A percentile compares a stretch with the other conserved stretches of the same genome.
Conservation (phyloP, 2,797 vertebrate genomes). For the Alcedo atthis region DNA sequence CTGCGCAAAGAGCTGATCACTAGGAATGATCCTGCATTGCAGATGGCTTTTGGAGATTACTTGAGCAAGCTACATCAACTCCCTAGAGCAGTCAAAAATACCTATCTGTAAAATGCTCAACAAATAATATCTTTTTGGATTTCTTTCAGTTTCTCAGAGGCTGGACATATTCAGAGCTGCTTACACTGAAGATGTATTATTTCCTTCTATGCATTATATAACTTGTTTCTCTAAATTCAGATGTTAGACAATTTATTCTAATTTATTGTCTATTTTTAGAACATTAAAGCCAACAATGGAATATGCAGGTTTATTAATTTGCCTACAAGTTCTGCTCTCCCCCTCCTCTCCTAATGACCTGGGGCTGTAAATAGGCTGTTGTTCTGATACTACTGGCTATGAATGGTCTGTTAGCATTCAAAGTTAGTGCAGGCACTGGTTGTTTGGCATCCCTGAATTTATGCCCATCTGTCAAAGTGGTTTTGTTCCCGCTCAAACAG, state of each 20-base stretch:
- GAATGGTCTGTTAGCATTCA: slow-evolving; percentile 33
- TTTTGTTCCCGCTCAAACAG: slow-evolving; percentile 41
- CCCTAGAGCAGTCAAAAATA: neutral
- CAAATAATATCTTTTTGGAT: neutral
- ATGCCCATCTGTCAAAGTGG: slow-evolving; percentile 25
- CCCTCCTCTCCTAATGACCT: neutral
- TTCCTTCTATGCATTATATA: neutral
- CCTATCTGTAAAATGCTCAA: neutral
- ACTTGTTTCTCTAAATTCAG: neutral
- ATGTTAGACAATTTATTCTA: neutral
- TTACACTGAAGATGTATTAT: neutral
- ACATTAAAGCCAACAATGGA: neutral
- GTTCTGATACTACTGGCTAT: neutral
- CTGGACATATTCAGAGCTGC: neutral
- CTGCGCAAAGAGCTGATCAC: neutral
- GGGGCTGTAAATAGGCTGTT: slow-evolving; percentile 27
- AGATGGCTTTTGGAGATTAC: neutral
- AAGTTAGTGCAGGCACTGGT: neutral
- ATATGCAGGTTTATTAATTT: neutral
- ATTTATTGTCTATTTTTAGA: neutral
- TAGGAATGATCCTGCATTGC: neutral
- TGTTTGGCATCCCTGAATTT: slow-evolving; percentile 37
- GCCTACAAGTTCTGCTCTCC: neutral
- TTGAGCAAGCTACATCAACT: neutral
- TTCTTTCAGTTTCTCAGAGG: neutral